A percentile compares a stretch with the other conserved stretches of the same genome.
Conservation (phyloP, 2,888 invertebrate genomes). For the Drosophila lutescens region DNA sequence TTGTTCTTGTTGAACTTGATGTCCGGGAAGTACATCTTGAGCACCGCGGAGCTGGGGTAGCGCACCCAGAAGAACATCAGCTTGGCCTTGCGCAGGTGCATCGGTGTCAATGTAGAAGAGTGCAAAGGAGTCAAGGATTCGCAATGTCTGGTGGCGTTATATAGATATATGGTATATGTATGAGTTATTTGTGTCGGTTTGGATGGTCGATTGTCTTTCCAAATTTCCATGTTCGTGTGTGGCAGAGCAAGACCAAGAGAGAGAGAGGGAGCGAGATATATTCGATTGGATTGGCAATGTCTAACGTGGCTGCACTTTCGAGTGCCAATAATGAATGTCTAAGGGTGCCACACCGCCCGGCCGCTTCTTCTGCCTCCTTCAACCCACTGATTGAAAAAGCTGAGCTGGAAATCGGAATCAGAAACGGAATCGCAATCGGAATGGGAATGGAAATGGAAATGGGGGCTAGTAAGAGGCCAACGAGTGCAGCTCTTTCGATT, state of each 20-base stretch:
- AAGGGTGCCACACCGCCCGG: slow-evolving; percentile 54
- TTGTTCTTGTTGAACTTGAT: slow-evolving; percentile 99
- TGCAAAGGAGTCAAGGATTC: slow-evolving; percentile 93
- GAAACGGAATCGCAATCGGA: neutral
- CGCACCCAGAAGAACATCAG: slow-evolving; percentile 99
- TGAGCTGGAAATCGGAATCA: slow-evolving; percentile 3
- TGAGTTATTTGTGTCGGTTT: slow-evolving; percentile 11
- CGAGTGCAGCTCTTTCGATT: slow-evolving; percentile 58
- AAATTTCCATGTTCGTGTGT: slow-evolving; percentile 58
- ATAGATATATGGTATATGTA: slow-evolving; percentile 52
- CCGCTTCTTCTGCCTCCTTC: slow-evolving; percentile 47
- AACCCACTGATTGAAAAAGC: slow-evolving; percentile 68
- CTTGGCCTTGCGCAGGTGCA: slow-evolving; percentile 99
- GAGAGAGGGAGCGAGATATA: slow-evolving; percentile 6
- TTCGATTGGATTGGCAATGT: slow-evolving; percentile 43
- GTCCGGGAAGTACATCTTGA: slow-evolving; percentile 99
- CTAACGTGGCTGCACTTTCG: slow-evolving; percentile 67
- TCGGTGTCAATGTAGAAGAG: slow-evolving; percentile 98
- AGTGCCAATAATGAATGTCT: slow-evolving; percentile 77
- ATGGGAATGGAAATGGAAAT: neutral
- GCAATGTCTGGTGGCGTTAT: slow-evolving; percentile 73
- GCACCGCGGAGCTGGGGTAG: slow-evolving; percentile 98
- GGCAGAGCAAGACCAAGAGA: slow-evolving; percentile 14
- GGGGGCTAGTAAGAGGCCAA: slow-evolving; percentile 41
- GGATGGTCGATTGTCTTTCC: slow-evolving; percentile 57